Evolutionary conservation across 2,797 vertebrate genomes (phyloP), one percentile per base, ranked within the genome.

Genomic region (Coranthus polyacanthus): DNA sequence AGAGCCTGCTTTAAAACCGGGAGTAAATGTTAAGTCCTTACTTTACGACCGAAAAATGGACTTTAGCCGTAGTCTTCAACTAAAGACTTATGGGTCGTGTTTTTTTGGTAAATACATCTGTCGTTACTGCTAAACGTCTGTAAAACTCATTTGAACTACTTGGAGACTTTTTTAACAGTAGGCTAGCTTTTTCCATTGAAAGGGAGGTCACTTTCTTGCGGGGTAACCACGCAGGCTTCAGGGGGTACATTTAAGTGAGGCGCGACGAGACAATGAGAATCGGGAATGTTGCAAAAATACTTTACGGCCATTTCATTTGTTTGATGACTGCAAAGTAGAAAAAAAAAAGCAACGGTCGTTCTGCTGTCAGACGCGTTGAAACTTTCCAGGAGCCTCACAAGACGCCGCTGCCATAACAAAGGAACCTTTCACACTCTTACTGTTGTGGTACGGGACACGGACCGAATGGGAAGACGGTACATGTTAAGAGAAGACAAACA

Each of bases 361-460:
- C 1, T 43, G 8, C 4, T 21, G 38, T 39, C 34, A 78, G 59
- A 34, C 21, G 9, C 13, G n/a, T 10, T 60, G n/a, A 71, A 89
- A 88, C 69, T 88, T 88, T 81, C 67, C 32, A 47, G 24, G 73
- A 22, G 67, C 50, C n/a, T 22, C 9, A 52, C 67, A 26, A 18
- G 42, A 51, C 39, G 41, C 54, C 53, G 41, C 21, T 63, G 54
- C 13, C 11, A 50, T 52, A 64, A 41, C 10, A 50, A 71, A 22
- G 3, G 26, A 37, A 46, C 22, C 9, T 12, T 15, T 57, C 1
- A 50, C n/a, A 34, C 56, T 9, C 32, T 17, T 2, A 11, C 1
- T 7, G 22, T 15, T 22, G 21, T 11, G 15, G 43, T 24, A 44
- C 4, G 9, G 38, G 5, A 1, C 16, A 12, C 13, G 4, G 3